Evolutionary conservation across 2,113 vertebrate species (phyloP), one percentile per base, ranked within the genome.

Genomic region (Sebastes schlegelii): DNA sequence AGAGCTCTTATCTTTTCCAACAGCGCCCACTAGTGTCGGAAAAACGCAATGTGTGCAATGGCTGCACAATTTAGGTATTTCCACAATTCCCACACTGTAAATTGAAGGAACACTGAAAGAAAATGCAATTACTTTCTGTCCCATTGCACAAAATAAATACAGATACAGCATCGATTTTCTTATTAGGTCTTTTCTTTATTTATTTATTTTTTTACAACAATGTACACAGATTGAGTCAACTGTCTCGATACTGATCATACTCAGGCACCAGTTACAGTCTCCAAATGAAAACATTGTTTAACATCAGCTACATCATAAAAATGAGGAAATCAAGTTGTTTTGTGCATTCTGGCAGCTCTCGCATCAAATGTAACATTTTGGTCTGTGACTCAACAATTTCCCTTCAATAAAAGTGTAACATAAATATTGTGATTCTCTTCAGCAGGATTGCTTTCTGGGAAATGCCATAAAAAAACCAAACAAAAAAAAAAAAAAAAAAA

Each of bases 11-110:
- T 60, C 82, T 91, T 86, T 79, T 49, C 40, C 78, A 86, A 86
- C 86, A 91, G 92, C 69, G 83, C 92, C 89, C 86, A 79, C 94
- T 90, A 88, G 84, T 89, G 94, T 80, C 48, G 5, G 6, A 79
- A 82, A 46, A 14, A 2, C 2, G 3, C 8, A 11, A 62, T 6
- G 4, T 21, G 2, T 26, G 5, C 19, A 43, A 11, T 19, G 14
- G 34, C 48, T 58, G 43, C n/a, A 65, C 7, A 42, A 4, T 40
- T 14, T 11, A 9, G 61, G 49, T 4, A 42, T n/a, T 54, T 54
- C 8, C 23, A 67, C 13, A 21, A 4, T 26, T 45, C 2, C 54
- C 9, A 14, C 16, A 26, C n/a, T 14, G 5, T 19, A n/a, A 45
- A 62, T 12, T 12, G 4, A 13, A 63, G 45, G 2, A 82, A 13